phyloP scores from a whole-genome alignment of 2,113 vertebrate species.

The Oryctolagus cuniculus region mOryCun1.1 NC_091435.1:95219501-95220000 shows the following conservation, averaged over 20 bases:
- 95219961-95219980: constrained; percentile 95
- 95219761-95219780: not conserved
- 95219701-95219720: not conserved
- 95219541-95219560: not conserved
- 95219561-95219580: not conserved
- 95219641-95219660: not conserved
- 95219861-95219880: not conserved
- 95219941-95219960: constrained; percentile 93
- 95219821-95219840: not conserved
- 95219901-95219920: constrained; percentile 80
- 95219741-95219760: not conserved
- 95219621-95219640: not conserved
- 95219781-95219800: not conserved
- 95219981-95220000: constrained; percentile 96
- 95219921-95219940: constrained; percentile 95
- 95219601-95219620: not conserved
- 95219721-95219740: not conserved
- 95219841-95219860: not conserved
- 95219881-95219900: not conserved
- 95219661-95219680: constrained; percentile 34
- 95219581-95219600: constrained; percentile 24
- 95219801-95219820: not conserved
- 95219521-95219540: not conserved
- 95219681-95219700: not conserved
- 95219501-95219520: constrained; percentile 26